Evolutionary conservation across 2,797 vertebrate genomes (phyloP).

Genomic region (Euthynnus affinis): DNA sequence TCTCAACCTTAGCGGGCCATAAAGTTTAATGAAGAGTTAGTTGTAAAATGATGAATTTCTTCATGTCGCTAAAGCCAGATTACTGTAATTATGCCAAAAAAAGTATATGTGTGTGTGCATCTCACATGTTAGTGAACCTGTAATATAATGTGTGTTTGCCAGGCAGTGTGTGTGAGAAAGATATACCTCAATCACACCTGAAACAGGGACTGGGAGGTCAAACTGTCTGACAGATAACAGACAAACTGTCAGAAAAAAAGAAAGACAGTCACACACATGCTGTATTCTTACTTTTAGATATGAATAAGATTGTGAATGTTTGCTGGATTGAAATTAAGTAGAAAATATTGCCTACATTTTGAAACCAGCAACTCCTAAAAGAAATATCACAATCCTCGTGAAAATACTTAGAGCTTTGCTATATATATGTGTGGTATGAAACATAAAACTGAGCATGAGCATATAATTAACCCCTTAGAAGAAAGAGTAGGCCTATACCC

Average conservation of each 20-base stretch:
- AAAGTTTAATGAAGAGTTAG: conserved; percentile 79
- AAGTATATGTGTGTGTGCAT: conserved; percentile 14
- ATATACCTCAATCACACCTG: conserved; percentile 29
- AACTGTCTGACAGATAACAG: conserved; percentile 8
- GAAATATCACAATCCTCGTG: background rate
- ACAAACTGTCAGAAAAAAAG: background rate
- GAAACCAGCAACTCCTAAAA: too few relatives aligned
- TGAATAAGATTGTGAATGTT: background rate
- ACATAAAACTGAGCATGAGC: background rate
- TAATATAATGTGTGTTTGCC: conserved; percentile 16
- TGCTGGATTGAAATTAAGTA: background rate
- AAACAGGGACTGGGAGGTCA: background rate
- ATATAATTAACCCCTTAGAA: conserved; percentile 66
- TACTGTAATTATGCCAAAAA: conserved; percentile 59
- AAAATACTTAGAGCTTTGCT: background rate
- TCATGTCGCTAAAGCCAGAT: conserved; percentile 50
- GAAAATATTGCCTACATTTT: background rate
- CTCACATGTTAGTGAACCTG: conserved; percentile 9
- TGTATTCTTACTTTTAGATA: background rate
- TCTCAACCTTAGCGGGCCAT: conserved; percentile 65
- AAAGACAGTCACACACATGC: background rate
- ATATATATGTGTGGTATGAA: background rate
- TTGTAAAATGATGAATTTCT: conserved; percentile 74
- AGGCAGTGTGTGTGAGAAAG: conserved; percentile 49
- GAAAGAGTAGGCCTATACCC: conserved; percentile 36